These are phyloP conservation scores for Dicyrtoma fusca DNA, from an alignment of 2,888 invertebrate species.

Conservation along the genomic window DNA sequence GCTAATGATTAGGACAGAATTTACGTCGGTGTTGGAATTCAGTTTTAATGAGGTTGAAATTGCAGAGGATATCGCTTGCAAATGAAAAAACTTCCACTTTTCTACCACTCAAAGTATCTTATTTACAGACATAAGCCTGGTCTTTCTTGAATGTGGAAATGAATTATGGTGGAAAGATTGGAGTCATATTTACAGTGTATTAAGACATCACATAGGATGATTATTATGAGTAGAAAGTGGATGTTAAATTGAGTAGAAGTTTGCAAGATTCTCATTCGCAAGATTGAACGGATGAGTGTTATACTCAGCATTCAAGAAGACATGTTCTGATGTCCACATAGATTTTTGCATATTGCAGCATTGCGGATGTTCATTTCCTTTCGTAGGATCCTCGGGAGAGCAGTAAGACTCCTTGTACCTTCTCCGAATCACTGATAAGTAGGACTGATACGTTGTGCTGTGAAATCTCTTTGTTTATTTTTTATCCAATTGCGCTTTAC, in stretches of 20 bases:
- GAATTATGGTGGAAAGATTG: not conserved
- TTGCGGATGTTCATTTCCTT: conserved; percentile 31
- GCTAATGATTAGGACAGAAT: no score
- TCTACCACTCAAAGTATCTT: no score
- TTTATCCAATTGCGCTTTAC: conserved; percentile 4
- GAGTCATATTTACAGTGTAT: not conserved
- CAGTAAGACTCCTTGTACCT: not conserved
- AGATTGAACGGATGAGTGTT: conserved; percentile 21
- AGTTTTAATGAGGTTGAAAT: no score
- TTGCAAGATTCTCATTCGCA: conserved; percentile 6
- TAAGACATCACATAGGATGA: not conserved
- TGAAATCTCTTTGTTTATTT: conserved; percentile 4
- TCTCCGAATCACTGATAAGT: conserved; percentile 21
- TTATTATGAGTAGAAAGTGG: conserved; percentile 6
- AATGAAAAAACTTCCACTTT: no score
- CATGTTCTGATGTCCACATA: not conserved
- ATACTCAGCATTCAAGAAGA: not conserved
- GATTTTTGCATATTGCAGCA: conserved; percentile 27
- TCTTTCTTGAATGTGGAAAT: no score
- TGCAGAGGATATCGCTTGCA: no score
- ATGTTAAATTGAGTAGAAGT: conserved; percentile 18
- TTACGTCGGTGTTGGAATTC: no score
- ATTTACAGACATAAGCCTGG: no score
- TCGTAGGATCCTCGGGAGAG: conserved; percentile 11
- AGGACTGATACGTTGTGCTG: not conserved